These are phyloP conservation scores for Otolemur crassicaudatus DNA, from an alignment of 2,797 vertebrate genomes.

Conservation along the genomic window DNA sequence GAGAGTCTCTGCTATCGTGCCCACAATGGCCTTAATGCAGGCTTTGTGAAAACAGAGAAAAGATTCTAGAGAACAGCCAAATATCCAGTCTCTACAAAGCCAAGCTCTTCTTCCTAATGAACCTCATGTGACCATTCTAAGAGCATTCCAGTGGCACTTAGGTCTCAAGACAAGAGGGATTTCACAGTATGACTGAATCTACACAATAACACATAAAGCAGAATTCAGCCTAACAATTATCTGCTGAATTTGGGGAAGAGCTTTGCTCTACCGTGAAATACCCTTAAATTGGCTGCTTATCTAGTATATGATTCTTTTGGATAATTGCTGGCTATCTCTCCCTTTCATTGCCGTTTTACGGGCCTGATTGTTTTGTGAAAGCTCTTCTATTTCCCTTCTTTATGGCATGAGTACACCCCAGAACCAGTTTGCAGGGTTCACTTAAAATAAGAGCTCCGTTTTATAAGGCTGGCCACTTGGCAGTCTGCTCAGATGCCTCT, in stretches of 20 bases:
- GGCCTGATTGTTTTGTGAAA: conserved; percentile 38
- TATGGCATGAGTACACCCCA: conserved; percentile 46
- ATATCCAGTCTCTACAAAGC: conserved; percentile 34
- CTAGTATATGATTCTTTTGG: conserved; percentile 48
- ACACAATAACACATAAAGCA: conserved; percentile 57
- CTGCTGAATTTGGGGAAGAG: conserved; percentile 42
- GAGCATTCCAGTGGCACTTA: conserved; percentile 52
- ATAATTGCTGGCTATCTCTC: conserved; percentile 61
- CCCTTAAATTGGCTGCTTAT: conserved; percentile 56
- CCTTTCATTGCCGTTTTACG: conserved; percentile 48
- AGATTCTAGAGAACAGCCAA: neutral
- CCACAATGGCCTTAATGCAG: conserved; percentile 7
- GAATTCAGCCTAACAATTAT: conserved; percentile 61
- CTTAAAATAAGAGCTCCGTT: conserved; percentile 52
- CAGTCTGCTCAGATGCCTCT: conserved; percentile 4
- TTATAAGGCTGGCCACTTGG: neutral
- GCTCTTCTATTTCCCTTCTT: conserved; percentile 55
- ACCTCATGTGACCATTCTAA: conserved; percentile 53
- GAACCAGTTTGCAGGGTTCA: conserved; percentile 48
- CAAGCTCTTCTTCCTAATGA: conserved; percentile 62
- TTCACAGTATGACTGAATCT: conserved; percentile 66
- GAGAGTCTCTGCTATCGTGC: neutral
- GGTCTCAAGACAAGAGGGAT: conserved; percentile 63
- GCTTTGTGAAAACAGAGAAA: conserved; percentile 68
- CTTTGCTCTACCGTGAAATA: conserved; percentile 13